phyloP scores from a whole-genome alignment of 2,797 vertebrate species.

The Nasua narica region DNA sequence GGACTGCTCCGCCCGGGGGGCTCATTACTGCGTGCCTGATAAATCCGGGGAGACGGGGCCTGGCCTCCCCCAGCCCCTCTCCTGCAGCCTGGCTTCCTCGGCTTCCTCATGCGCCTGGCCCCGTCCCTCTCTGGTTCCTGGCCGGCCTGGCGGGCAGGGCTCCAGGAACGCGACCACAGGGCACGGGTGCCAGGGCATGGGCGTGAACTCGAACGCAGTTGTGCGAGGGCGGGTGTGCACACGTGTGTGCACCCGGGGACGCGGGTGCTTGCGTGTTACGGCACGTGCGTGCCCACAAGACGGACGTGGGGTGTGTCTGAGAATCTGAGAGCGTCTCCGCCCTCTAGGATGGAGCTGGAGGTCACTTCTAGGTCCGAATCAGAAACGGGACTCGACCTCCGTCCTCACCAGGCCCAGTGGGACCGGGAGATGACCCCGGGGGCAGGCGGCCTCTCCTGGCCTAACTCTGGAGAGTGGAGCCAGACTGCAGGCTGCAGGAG shows the following conservation, averaged over 20 bases:
- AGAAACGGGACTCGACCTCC: neutral
- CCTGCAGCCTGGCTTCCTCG: neutral
- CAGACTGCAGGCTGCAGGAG: too few species aligned
- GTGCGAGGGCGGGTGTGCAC: neutral
- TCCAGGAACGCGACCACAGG: neutral
- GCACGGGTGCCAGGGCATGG: neutral
- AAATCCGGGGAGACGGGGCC: constrained; percentile 80
- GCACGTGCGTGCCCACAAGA: neutral
- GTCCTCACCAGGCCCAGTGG: neutral
- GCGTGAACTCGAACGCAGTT: neutral
- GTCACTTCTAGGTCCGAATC: neutral
- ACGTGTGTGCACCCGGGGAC: neutral
- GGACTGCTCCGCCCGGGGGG: constrained; percentile 77
- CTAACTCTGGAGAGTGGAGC: neutral
- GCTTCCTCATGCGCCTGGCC: neutral
- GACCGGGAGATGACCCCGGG: neutral
- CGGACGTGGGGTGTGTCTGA: neutral
- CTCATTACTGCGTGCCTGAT: constrained; percentile 78
- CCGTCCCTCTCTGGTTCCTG: neutral
- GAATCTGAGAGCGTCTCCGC: neutral
- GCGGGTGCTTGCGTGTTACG: neutral
- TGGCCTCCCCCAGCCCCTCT: neutral
- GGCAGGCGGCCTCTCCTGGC: neutral
- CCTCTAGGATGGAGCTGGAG: neutral
- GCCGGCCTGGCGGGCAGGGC: neutral